phyloP scores from a whole-genome alignment of 2,797 vertebrate species.

The Rhabdomys pumilio region DNA sequence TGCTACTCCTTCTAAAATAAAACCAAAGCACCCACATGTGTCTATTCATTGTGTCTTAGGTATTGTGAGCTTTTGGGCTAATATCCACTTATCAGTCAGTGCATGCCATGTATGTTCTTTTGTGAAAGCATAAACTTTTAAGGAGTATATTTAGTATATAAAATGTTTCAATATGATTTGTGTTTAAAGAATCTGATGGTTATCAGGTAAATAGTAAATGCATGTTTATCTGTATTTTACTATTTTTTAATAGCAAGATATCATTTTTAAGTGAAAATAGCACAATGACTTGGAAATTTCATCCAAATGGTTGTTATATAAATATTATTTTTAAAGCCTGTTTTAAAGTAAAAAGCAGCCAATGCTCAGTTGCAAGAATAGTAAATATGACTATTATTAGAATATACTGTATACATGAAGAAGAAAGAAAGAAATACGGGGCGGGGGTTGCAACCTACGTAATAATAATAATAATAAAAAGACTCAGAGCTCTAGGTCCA shows the following conservation, averaged over 20 bases:
- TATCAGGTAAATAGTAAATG: not conserved
- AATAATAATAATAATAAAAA: not conserved
- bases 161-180: constrained; percentile 47
- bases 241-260: constrained; percentile 13
- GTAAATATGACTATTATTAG: not conserved
- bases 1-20: too few species aligned
- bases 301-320: not conserved
- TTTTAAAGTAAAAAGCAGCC: constrained; percentile 19
- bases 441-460: not conserved
- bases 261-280: constrained; percentile 5
- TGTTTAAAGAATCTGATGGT: not conserved
- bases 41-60: too few species aligned
- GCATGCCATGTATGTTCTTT: too few species aligned
- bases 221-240: constrained; percentile 5
- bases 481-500: not conserved
- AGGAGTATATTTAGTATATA: constrained; percentile 13
- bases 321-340: constrained; percentile 41
- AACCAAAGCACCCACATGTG: too few species aligned
- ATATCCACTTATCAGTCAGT: too few species aligned
- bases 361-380: not conserved
- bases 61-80: too few species aligned
- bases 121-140: constrained; percentile 41
- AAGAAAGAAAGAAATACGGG: not conserved
- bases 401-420: not conserved
- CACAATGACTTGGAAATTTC: constrained; percentile 19